Base-by-base conservation (phyloP, 2,113 vertebrate genomes). In the Lathamus discolor region DNA sequence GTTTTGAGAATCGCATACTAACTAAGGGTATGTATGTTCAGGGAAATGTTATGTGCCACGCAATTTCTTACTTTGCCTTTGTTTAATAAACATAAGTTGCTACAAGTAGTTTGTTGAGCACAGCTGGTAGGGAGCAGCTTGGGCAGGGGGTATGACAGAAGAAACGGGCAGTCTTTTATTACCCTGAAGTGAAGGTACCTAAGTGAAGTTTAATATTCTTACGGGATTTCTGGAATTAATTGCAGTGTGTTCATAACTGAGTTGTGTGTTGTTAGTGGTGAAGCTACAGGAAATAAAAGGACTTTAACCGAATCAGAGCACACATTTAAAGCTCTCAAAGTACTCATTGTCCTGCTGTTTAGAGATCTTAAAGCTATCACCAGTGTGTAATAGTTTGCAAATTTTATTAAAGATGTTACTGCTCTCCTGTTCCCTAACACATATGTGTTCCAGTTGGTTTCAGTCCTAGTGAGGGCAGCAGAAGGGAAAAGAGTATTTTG, bases 41-140 rank as follows among this genome's bases (percentile, higher is more conserved):
- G 48, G 16, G 16, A 9, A 25, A 11, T 10, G 22, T 35, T n/a
- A 7, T 0, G 0, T 17, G 6, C 72, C 10, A 1, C 17, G 1
- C 18, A 4, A 10, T n/a, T 29, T 22, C 55, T 24, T 4, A 5
- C 31, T 31, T 55, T 73, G 31, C 20, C 68, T 14, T 1, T 10
- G 3, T 13, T 63, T 57, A 14, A 52, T 10, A 55, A 20, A 7
- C 41, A 15, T 52, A 52, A 28, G 51, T 52, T 17, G 6, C 72
- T 10, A 1, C 23, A 54, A 29, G 23, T 12, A 39, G 33, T 31
- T 62, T 57, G 43, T 27, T 19, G 41, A 28, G 24, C 7, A 0
- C 9, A 8, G 6, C n/a, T 61, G 29, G 46, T 37, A 54, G 52
- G n/a, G 23, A 49, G 27, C 29, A 20, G 0, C n/a, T 39, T 37